These are phyloP conservation scores for Pithys albifrons DNA, from an alignment of 2,113 vertebrate species.

Conservation along the genomic window DNA sequence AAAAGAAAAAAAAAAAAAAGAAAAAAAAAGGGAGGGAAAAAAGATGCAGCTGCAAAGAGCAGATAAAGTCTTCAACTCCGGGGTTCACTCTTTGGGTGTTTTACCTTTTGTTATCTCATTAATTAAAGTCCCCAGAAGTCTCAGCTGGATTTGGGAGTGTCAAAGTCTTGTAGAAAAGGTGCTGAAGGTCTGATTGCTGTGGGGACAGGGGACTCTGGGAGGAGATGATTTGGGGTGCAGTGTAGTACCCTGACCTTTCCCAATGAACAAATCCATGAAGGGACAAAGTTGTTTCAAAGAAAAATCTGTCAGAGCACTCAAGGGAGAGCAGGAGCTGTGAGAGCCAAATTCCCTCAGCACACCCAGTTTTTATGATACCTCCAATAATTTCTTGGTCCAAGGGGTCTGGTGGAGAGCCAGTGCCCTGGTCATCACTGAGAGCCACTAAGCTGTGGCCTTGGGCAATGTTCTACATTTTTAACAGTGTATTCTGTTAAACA, in stretches of 20 bases:
- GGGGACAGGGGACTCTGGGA: background rate
- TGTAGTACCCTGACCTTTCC: background rate
- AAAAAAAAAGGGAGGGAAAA: background rate
- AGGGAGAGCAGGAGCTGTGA: background rate
- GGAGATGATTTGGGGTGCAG: background rate
- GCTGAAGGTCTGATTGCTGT: constrained; percentile 3
- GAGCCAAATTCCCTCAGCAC: background rate
- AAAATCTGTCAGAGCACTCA: background rate
- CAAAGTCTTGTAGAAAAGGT: background rate
- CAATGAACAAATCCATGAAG: background rate
- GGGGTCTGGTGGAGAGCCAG: background rate
- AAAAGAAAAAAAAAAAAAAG: background rate
- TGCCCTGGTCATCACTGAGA: accelerated
- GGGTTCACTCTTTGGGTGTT: constrained; percentile 61
- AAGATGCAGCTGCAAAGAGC: constrained; percentile 84
- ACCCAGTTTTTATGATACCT: background rate
- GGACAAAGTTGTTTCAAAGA: background rate
- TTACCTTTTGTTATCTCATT: constrained; percentile 61
- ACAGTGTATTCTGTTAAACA: background rate
- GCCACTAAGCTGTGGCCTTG: accelerated
- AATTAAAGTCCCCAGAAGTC: constrained; percentile 30
- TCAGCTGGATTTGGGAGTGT: background rate
- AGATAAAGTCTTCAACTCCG: constrained; percentile 88
- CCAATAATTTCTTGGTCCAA: too few species aligned
- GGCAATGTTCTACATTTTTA: background rate